A percentile compares a stretch with the other conserved stretches of the same genome.
phyloP scores from a whole-genome alignment of 2,888 invertebrate genomes.

The Cetonia aurata region DNA sequence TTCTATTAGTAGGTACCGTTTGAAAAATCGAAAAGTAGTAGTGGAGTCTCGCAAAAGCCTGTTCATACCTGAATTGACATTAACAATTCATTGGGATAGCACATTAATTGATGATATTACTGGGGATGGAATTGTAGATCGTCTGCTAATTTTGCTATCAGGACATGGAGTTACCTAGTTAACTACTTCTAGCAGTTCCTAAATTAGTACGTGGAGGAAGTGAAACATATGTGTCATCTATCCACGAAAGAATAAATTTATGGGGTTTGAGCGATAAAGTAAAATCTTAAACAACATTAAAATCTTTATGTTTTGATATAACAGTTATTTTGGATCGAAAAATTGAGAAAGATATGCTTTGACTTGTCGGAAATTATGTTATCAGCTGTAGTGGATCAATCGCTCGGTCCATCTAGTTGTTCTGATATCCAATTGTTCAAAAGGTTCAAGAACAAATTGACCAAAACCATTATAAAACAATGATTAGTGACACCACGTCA shows the following conservation, averaged over 20 bases:
- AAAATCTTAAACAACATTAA: no score
- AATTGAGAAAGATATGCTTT: no score
- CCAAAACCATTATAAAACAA: no score
- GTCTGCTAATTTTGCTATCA: not conserved
- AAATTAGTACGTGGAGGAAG: no score
- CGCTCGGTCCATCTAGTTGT: not conserved
- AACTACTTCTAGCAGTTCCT: no score
- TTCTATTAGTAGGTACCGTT: not conserved
- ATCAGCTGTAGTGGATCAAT: constrained; percentile 1
- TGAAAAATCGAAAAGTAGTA: no score
- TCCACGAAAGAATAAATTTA: not conserved
- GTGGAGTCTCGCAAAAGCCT: no score
- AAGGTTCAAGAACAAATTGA: no score
- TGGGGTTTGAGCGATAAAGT: not conserved
- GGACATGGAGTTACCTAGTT: not conserved
- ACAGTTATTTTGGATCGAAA: not conserved
- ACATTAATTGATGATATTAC: not conserved
- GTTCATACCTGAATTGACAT: no score
- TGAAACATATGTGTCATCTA: no score
- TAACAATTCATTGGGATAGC: no score
- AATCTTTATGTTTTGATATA: not conserved
- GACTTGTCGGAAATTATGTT: not conserved
- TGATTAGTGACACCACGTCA: no score
- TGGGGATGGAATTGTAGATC: not conserved
- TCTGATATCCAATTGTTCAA: not conserved